Evolutionary conservation across 1,140 invertebrate genomes (phyloP).

Genomic region (Procambarus clarkii): DNA sequence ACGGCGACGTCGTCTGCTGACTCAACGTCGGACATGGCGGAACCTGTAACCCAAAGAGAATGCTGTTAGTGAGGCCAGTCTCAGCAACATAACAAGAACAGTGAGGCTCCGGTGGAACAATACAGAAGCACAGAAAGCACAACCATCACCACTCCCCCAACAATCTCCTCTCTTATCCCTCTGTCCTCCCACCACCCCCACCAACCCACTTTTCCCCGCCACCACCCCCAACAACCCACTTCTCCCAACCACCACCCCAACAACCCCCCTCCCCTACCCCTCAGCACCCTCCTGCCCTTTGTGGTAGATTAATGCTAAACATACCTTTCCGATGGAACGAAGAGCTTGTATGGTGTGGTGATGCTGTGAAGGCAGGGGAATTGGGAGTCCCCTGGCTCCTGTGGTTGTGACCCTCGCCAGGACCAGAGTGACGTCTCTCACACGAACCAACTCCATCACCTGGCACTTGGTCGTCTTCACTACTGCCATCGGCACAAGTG

Average conservation of each 20-base stretch:
- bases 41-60: slow-evolving; percentile 43
- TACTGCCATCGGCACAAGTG: neutral
- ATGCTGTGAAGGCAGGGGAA: neutral
- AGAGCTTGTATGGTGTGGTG: neutral
- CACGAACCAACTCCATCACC: neutral
- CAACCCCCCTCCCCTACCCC: neutral
- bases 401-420: neutral
- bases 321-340: neutral
- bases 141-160: too few relatives aligned
- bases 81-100: too few relatives aligned
- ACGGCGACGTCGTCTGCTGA: slow-evolving; percentile 35
- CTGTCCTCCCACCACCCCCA: neutral
- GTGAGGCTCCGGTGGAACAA: too few relatives aligned
- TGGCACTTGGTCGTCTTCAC: neutral
- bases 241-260: too few relatives aligned
- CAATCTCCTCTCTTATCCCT: too few relatives aligned
- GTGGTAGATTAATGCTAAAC: neutral
- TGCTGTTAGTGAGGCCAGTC: neutral
- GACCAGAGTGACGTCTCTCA: neutral
- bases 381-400: neutral
- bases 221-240: neutral
- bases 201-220: neutral
- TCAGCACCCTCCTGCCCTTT: too few relatives aligned
- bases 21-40: slow-evolving; percentile 48
- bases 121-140: too few relatives aligned